Evolutionary conservation across 2,888 invertebrate species (phyloP), one percentile per base, ranked within the genome.

Genomic region (Nomada goodeniana): DNA sequence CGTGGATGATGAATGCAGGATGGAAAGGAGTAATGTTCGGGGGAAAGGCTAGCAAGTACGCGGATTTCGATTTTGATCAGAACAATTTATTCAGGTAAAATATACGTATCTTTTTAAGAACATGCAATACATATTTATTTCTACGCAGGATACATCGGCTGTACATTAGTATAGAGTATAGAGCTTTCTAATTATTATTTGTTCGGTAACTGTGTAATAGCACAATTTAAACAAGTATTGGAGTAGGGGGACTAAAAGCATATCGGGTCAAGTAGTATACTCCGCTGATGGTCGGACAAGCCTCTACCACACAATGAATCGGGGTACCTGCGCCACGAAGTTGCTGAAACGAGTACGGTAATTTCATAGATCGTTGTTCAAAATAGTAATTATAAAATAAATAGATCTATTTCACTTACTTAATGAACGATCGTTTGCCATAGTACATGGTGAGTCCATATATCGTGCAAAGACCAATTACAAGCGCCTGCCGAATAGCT

Each of bases 381-480:
- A 36, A 36, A 36, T 36, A 36, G 36, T 7, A 36, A 36, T 7
- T 36, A 36, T 36, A 15, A 15, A 23, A 7, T 13, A 7, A 50
- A 29, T 63, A 52, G 1, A 5, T 70, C 4, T 2, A 10, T 1
- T 26, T n/a, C 64, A 2, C 88, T 88, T 87, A 93, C 92, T 90
- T 78, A 61, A 90, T 59, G 50, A 82, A 76, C 53, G 86, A 84
- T 53, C 84, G 83, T 84, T 93, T 93, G 42, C 87, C 82, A 9
- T 86, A 88, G 57, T 89, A 87, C 61, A 93, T 73, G 13, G 92
- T 91, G 59, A 89, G 80, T 47, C 91, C 91, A 61, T 93, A 92
- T 47, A 91, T n/a, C 10, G 90, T 86, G 68, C 91, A 93, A 60
- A 93, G 88, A 2, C 78, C 84, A 44, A 91, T 74, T 2, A 92